Base-by-base conservation (phyloP, 2,797 vertebrate species). In the Odontamblyopus rebecca region DNA sequence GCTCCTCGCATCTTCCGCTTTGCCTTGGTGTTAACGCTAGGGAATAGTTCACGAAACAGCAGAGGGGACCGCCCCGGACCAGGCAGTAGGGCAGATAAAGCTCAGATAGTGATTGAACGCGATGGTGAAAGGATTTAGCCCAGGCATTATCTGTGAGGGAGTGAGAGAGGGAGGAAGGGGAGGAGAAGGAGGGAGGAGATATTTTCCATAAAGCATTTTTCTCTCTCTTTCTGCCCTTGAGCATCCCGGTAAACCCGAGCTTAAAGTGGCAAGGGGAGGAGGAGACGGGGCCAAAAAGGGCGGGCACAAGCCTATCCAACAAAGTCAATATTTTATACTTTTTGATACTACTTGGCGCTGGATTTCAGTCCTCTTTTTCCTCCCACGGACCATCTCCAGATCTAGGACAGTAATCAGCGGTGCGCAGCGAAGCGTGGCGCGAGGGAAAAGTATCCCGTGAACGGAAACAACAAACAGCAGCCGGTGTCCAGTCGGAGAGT, bases 41-140 rank as follows among this genome's bases (percentile, higher is more conserved):
- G 92, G 89, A 72, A 76, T 78, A 78, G 87, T 81, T 86, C 80
- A 77, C 91, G 92, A 80, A 70, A 88, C 93, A 91, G 90, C 68
- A 67, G 86, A 90, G 91, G 91, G 92, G 73, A 83, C 94, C 94
- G 93, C 94, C 93, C 93, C 83, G 93, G 92, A 93, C 92, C 94
- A 93, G 93, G 78, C 82, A 83, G 84, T 77, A 82, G 85, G 72
- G 79, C 94, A 93, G 94, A 96, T 96, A 95, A 94, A 96, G 95
- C 96, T 93, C 91, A 91, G 94, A 94, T 94, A 94, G 95, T 93
- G 96, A 95, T 94, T 94, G 95, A 93, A 95, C 95, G 95, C 92
- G 95, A 94, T 92, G 94, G 95, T 93, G 90, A 93, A 95, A 91
- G 95, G 95, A 94, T 95, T 94, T 94, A 93, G 94, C 93, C 90